A percentile compares a stretch with the other conserved stretches of the same genome.
Evolutionary conservation across 2,888 invertebrate genomes (phyloP).

Genomic region (Mythimna lalbum): DNA sequence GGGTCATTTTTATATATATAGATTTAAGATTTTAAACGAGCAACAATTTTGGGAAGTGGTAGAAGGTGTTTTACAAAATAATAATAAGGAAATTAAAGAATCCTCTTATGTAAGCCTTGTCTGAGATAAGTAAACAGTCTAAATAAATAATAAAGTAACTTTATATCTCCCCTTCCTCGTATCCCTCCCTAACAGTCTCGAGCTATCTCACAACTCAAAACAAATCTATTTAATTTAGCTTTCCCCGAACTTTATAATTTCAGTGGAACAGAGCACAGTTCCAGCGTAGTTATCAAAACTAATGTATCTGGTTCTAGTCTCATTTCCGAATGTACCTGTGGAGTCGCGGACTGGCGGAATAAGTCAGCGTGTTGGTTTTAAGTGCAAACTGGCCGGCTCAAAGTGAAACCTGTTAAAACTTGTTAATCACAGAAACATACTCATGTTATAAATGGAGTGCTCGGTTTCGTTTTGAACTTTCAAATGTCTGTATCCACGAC

Average conservation of each 20-base stretch:
- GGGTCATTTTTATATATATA: too few species aligned
- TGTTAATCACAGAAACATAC: constrained; percentile 27
- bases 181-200: background rate
- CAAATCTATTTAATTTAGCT: constrained; percentile 19
- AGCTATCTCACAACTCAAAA: background rate
- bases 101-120: too few species aligned
- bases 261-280: constrained; percentile 23
- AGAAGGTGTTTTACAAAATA: too few species aligned
- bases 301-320: constrained; percentile 34
- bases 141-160: background rate
- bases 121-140: background rate
- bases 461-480: constrained; percentile 11
- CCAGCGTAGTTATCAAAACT: constrained; percentile 23
- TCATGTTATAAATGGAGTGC: constrained; percentile 19
- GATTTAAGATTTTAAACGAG: too few species aligned
- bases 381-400: constrained; percentile 36
- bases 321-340: constrained; percentile 33
- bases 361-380: constrained; percentile 26
- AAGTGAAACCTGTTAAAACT: constrained; percentile 44
- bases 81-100: too few species aligned
- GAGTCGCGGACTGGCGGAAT: background rate
- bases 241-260: constrained; percentile 23
- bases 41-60: too few species aligned
- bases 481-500: too few species aligned
- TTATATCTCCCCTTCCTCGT: background rate